Evolutionary conservation across 2,797 vertebrate species (phyloP).

Genomic region (Coendou prehensilis): DNA sequence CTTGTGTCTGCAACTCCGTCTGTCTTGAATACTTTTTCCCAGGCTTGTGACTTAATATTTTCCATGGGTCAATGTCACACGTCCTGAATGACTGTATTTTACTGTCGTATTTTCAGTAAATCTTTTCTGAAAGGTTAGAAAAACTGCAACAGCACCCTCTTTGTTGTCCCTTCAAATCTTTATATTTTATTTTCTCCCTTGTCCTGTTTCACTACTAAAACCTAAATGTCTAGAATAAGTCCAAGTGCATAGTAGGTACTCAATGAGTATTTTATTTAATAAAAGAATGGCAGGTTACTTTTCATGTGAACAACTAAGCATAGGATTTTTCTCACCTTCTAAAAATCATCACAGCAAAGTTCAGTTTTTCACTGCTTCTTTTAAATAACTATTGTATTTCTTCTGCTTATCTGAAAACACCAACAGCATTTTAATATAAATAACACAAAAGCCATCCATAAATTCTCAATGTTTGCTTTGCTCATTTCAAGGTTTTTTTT

Average conservation of each 20-base stretch:
- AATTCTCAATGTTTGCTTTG: conserved; percentile 61
- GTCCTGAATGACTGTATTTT: not conserved
- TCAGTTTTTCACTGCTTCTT: conserved; percentile 41
- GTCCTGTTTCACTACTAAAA: not conserved
- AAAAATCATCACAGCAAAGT: not conserved
- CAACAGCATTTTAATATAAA: conserved; percentile 55
- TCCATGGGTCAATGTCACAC: not conserved
- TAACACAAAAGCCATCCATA: conserved; percentile 36
- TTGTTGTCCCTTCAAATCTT: not conserved
- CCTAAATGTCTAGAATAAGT: not conserved
- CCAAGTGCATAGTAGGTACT: not conserved
- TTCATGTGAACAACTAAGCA: not conserved
- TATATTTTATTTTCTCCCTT: not conserved
- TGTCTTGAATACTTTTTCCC: not conserved
- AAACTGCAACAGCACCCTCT: not conserved
- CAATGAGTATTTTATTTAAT: not conserved
- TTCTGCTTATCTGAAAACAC: conserved; percentile 49
- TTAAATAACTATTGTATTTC: conserved; percentile 36
- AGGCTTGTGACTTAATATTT: not conserved
- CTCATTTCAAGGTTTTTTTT: conserved; percentile 62
- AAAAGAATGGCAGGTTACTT: not conserved
- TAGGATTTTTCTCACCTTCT: conserved; percentile 26
- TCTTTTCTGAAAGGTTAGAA: not conserved
- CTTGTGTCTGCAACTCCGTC: not conserved
- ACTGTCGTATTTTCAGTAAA: not conserved